Conservation (phyloP, 2,888 invertebrate species). For the Elgonia sp. region DNA sequence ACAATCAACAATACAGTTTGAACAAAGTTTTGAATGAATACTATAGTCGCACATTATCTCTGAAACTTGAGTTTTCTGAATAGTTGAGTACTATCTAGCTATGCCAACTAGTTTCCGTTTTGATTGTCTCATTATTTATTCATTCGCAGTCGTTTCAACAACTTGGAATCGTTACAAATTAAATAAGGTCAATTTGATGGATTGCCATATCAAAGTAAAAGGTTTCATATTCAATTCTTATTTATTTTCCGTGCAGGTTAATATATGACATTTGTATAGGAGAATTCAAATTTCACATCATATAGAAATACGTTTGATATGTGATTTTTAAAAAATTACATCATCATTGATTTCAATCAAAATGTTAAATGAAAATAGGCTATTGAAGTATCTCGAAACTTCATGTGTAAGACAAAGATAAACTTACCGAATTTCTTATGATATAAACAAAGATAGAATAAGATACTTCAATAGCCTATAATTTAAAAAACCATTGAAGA, state of each 20-base stretch:
- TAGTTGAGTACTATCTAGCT: slow-evolving; percentile 28
- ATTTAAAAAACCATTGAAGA: too few species aligned
- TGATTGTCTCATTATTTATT: slow-evolving; percentile 23
- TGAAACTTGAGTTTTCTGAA: slow-evolving; percentile 9
- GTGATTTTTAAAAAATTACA: too few species aligned
- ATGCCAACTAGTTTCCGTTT: slow-evolving; percentile 9
- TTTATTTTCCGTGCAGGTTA: too few species aligned
- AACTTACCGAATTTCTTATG: too few species aligned
- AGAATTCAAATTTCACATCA: neutral
- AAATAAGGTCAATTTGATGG: neutral
- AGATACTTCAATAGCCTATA: too few species aligned
- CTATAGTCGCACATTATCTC: slow-evolving; percentile 20
- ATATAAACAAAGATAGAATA: too few species aligned
- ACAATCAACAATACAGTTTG: slow-evolving; percentile 43
- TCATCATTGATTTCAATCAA: neutral
- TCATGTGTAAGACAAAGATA: too few species aligned
- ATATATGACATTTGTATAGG: too few species aligned
- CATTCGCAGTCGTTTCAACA: slow-evolving; percentile 18
- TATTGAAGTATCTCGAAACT: too few species aligned
- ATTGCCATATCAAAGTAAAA: neutral
- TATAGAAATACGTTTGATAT: too few species aligned
- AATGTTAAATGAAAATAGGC: too few species aligned
- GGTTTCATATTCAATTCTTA: neutral
- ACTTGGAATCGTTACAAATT: neutral
- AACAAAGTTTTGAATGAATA: slow-evolving; percentile 39